Evolutionary conservation across 2,888 invertebrate species (phyloP).

Genomic region (Agonum fuliginosum): DNA sequence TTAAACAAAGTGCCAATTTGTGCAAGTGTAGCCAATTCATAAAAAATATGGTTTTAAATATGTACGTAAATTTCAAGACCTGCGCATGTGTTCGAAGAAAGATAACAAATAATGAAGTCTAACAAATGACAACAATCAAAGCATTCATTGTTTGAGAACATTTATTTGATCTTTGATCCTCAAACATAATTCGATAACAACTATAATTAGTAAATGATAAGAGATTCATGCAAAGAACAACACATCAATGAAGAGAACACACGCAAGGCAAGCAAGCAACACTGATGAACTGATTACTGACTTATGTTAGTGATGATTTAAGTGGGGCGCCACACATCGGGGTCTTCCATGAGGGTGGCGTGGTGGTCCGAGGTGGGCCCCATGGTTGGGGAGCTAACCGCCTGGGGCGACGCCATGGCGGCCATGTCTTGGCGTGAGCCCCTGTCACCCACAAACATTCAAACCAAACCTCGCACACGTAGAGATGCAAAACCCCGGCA

Average conservation of each 20-base stretch:
- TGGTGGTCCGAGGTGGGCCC: constrained; percentile 79
- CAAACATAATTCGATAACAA: too few species aligned
- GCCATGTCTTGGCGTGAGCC: constrained; percentile 90
- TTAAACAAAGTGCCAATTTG: too few species aligned
- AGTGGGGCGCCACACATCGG: constrained; percentile 95
- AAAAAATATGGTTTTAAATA: too few species aligned
- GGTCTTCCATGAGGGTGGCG: constrained; percentile 93
- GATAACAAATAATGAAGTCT: too few species aligned
- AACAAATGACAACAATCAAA: too few species aligned
- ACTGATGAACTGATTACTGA: constrained; percentile 64
- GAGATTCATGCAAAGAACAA: too few species aligned
- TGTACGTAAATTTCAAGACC: too few species aligned
- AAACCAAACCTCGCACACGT: constrained; percentile 58
- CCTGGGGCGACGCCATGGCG: constrained; percentile 84
- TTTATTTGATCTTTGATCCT: too few species aligned
- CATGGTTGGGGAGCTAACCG: constrained; percentile 75
- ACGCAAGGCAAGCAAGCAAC: background rate
- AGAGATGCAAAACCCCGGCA: constrained; percentile 56
- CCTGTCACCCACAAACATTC: constrained; percentile 73
- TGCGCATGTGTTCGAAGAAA: too few species aligned
- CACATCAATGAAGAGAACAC: background rate
- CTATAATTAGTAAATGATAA: too few species aligned
- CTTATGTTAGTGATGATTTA: constrained; percentile 77
- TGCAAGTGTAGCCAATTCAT: too few species aligned
- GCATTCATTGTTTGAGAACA: too few species aligned